phyloP scores from a whole-genome alignment of 2,113 vertebrate genomes.

The Ctenodactylus gundi region DNA sequence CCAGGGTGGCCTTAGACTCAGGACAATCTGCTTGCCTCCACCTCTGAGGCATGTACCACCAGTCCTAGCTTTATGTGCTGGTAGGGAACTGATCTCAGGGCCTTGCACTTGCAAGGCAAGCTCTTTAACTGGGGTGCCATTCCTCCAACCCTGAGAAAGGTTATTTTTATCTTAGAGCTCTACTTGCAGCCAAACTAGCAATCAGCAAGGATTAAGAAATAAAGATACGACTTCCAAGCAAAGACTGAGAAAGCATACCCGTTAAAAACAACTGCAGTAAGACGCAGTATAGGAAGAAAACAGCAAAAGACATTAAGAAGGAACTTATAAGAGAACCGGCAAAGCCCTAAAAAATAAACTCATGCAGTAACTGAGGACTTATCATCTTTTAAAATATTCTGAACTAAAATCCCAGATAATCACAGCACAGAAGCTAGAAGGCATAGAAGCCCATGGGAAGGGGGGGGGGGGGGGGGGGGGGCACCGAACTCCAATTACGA shows the following conservation, averaged over 20 bases:
- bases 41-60: too few species aligned
- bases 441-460: background rate
- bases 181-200: background rate
- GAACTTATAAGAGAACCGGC: background rate
- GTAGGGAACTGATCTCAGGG: too few species aligned
- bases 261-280: constrained; percentile 31
- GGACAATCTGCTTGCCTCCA: too few species aligned
- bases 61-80: too few species aligned
- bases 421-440: background rate
- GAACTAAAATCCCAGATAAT: constrained; percentile 39
- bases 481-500: background rate
- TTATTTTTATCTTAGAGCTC: constrained; percentile 15
- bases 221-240: background rate
- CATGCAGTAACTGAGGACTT: background rate
- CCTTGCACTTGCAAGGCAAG: too few species aligned
- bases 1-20: too few species aligned
- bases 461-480: background rate
- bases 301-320: background rate
- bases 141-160: too few species aligned
- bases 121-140: too few species aligned
- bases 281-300: background rate
- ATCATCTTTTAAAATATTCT: constrained; percentile 40
- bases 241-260: background rate
- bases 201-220: background rate
- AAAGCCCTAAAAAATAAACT: background rate